A percentile compares a stretch with the other conserved stretches of the same genome.
Evolutionary conservation across 1,140 invertebrate genomes (phyloP).

Genomic region (Drosophila ohnishii): DNA sequence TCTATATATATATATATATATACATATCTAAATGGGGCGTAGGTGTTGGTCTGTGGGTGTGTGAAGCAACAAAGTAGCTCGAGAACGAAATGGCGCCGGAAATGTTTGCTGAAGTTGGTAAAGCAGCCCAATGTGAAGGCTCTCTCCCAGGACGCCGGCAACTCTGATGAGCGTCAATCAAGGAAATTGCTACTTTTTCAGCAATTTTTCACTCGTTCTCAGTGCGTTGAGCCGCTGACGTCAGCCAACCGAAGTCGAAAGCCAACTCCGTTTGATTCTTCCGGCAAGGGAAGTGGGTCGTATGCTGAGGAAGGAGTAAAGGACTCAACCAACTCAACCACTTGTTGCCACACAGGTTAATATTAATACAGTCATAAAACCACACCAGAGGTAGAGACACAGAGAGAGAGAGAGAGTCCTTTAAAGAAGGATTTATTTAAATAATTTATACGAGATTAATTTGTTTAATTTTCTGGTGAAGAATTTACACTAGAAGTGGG

Average conservation of each 20-base stretch:
- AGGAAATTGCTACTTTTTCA: constrained; percentile 79
- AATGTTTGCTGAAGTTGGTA: constrained; percentile 62
- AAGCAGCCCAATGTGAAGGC: constrained; percentile 37
- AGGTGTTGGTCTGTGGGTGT: neutral
- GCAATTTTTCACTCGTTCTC: constrained; percentile 74
- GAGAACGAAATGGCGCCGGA: constrained; percentile 66
- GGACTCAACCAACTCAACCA: neutral
- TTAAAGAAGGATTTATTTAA: neutral
- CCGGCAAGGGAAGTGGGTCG: neutral
- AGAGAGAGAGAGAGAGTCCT: too few species aligned
- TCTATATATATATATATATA: neutral
- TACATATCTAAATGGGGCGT: neutral
- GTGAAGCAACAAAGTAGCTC: constrained; percentile 26
- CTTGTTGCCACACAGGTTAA: constrained; percentile 23
- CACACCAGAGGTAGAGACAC: neutral
- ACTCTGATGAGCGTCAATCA: constrained; percentile 76
- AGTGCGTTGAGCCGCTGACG: constrained; percentile 26
- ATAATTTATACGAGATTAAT: neutral
- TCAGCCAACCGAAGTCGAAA: constrained; percentile 14
- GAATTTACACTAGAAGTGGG: neutral
- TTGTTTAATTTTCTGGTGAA: neutral
- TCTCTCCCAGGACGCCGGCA: constrained; percentile 28
- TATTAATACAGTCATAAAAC: constrained; percentile 2
- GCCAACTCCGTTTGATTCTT: constrained; percentile 14
- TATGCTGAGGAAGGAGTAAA: neutral